Conservation (phyloP, 2,113 vertebrate species). For the Oceanodroma tethys region DNA sequence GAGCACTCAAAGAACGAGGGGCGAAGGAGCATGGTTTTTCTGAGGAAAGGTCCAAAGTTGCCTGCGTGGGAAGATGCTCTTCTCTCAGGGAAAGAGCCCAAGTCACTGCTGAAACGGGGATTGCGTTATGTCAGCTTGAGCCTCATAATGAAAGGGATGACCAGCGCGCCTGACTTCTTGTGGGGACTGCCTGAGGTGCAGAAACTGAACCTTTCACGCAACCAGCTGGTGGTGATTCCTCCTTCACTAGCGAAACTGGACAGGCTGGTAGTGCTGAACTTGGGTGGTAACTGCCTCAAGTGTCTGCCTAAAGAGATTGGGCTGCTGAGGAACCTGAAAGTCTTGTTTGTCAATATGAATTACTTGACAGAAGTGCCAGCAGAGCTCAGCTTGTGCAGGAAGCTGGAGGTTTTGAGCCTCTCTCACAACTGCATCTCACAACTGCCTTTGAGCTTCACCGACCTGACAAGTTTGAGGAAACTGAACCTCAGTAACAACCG, state of each 20-base stretch:
- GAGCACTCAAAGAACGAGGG: conserved; percentile 74
- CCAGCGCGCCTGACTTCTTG: conserved; percentile 80
- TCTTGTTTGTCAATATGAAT: conserved; percentile 89
- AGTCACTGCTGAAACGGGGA: conserved; percentile 68
- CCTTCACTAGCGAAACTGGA: conserved; percentile 80
- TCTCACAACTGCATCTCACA: conserved; percentile 87
- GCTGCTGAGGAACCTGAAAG: conserved; percentile 83
- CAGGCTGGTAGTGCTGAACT: conserved; percentile 86
- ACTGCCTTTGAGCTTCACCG: conserved; percentile 79
- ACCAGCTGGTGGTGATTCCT: conserved; percentile 80
- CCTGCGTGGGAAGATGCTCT: conserved; percentile 73
- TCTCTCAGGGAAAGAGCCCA: conserved; percentile 70
- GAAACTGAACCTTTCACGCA: conserved; percentile 92
- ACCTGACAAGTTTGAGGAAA: conserved; percentile 81
- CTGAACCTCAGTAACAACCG: conserved; percentile 92
- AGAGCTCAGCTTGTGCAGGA: conserved; percentile 84
- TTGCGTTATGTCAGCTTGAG: conserved; percentile 84
- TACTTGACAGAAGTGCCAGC: conserved; percentile 84
- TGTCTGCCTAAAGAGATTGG: conserved; percentile 87
- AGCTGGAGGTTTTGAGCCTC: conserved; percentile 89
- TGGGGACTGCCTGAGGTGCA: conserved; percentile 89
- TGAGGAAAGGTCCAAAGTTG: conserved; percentile 59
- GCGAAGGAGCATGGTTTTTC: conserved; percentile 1
- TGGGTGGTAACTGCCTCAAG: conserved; percentile 85
- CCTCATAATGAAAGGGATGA: conserved; percentile 85